phyloP scores from a whole-genome alignment of 2,113 vertebrate genomes.

The Syrmaticus mikado region DNA sequence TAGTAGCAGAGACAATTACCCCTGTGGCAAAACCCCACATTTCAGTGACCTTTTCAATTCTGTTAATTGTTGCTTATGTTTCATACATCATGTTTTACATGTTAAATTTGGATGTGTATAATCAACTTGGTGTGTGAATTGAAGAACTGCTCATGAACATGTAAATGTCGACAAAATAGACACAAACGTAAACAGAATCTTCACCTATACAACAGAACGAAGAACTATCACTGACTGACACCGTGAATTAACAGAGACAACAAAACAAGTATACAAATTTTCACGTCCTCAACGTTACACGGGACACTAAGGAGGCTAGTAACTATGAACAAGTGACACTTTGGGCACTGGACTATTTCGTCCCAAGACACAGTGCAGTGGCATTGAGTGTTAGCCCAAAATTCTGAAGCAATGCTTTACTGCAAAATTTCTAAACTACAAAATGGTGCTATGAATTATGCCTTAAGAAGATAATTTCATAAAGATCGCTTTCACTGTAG shows the following conservation, averaged over 20 bases:
- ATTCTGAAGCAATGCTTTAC: background rate
- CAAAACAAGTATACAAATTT: no score
- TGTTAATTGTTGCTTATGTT: background rate
- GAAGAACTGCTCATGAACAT: background rate
- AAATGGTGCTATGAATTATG: background rate
- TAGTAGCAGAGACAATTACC: background rate
- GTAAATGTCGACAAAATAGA: no score
- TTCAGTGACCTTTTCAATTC: background rate
- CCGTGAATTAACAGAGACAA: no score
- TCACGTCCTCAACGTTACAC: no score
- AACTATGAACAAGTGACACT: background rate
- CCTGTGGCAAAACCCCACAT: background rate
- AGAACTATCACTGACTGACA: no score
- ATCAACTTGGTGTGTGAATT: background rate
- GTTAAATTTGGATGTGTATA: background rate
- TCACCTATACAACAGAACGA: no score
- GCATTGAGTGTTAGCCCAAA: background rate
- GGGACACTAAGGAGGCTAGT: no score
- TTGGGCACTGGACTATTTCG: background rate
- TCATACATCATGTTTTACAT: background rate
- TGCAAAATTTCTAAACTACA: background rate
- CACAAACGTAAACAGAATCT: no score
- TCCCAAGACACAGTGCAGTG: background rate
- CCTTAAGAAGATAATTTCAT: background rate
- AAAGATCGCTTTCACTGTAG: slow-evolving; percentile 17